A percentile compares a stretch with the other conserved stretches of the same genome.
Conservation (phyloP, 1,140 invertebrate genomes). For the Lithobius niger region DNA sequence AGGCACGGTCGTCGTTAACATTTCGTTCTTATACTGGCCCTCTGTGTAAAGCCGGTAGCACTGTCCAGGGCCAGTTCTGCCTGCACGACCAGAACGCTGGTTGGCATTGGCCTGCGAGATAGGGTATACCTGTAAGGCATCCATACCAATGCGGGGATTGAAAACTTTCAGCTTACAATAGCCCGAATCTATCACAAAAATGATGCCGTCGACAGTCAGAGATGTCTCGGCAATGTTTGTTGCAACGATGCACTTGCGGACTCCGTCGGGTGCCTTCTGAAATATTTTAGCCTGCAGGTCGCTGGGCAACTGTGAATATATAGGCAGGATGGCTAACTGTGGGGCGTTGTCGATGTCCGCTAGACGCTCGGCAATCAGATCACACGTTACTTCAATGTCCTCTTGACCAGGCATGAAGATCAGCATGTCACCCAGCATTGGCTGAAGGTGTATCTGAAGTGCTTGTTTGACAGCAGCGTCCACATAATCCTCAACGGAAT, state of each 20-base stretch:
- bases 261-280: slow-evolving; percentile 79
- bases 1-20: slow-evolving; percentile 83
- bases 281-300: slow-evolving; percentile 99
- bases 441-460: slow-evolving; percentile 88
- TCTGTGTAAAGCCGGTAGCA: slow-evolving; percentile 93
- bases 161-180: slow-evolving; percentile 99
- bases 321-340: slow-evolving; percentile 84
- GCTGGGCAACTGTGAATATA: slow-evolving; percentile 96
- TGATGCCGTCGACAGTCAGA: slow-evolving; percentile 81
- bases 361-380: slow-evolving; percentile 79
- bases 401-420: slow-evolving; percentile 99
- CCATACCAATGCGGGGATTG: slow-evolving; percentile 99
- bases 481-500: slow-evolving; percentile 96
- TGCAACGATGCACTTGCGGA: slow-evolving; percentile 94
- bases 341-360: slow-evolving; percentile 88
- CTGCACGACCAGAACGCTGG: slow-evolving; percentile 87
- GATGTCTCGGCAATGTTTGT: slow-evolving; percentile 98
- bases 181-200: slow-evolving; percentile 96
- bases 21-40: slow-evolving; percentile 89
- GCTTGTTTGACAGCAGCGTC: slow-evolving; percentile 96
- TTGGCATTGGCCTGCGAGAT: slow-evolving; percentile 87
- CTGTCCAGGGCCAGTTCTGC: slow-evolving; percentile 87
- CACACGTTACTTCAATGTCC: slow-evolving; percentile 98
- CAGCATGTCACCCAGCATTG: slow-evolving; percentile 70
- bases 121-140: slow-evolving; percentile 87